Evolutionary conservation across 2,888 invertebrate species (phyloP).

Genomic region (Poecilus cupreus): DNA sequence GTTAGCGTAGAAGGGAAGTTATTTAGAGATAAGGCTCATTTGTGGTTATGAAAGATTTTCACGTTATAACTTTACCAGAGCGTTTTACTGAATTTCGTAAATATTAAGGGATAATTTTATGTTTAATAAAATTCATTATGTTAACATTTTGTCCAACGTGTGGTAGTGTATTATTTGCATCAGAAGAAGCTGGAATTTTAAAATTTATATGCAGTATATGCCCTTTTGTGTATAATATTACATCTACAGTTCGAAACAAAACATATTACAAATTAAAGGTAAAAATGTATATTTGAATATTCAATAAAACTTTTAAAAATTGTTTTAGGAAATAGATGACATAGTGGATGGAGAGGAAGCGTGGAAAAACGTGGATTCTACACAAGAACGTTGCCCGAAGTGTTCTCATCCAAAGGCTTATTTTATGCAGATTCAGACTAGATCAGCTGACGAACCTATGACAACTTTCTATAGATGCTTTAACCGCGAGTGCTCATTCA

Average conservation of each 20-base stretch:
- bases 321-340: constrained; percentile 89
- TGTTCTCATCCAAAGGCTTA: constrained; percentile 93
- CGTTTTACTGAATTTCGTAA: no score
- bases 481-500: constrained; percentile 90
- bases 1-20: no score
- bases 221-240: constrained; percentile 90
- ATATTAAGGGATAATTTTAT: no score
- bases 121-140: constrained; percentile 74
- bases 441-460: constrained; percentile 99
- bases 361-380: constrained; percentile 98
- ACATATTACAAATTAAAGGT: constrained; percentile 92
- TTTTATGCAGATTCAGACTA: constrained; percentile 98
- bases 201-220: constrained; percentile 93
- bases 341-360: constrained; percentile 96
- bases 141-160: constrained; percentile 92
- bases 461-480: constrained; percentile 99
- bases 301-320: constrained; percentile 64
- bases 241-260: constrained; percentile 81
- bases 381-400: constrained; percentile 94
- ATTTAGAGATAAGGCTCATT: no score
- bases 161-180: constrained; percentile 89
- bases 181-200: constrained; percentile 81
- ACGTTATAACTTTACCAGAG: no score
- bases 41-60: no score
- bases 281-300: neutral